These are phyloP conservation scores for Melopsittacus undulatus DNA, from an alignment of 2,797 vertebrate species.

Conservation along the genomic window DNA sequence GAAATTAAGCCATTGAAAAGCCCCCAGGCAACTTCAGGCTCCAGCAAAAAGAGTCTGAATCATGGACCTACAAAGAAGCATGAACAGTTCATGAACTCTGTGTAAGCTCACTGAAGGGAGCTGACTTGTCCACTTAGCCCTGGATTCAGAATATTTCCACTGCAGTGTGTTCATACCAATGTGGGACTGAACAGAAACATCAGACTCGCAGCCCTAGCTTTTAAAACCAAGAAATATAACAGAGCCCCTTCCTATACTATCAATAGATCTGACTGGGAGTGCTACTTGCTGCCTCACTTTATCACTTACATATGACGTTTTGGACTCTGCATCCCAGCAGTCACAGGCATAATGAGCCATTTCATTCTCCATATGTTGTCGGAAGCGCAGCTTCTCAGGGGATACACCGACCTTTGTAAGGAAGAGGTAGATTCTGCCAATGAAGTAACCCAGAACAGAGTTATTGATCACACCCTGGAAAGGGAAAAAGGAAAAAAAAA, in stretches of 20 bases:
- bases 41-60: neutral
- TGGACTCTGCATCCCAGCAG: slow-evolving; percentile 98
- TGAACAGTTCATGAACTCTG: neutral
- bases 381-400: slow-evolving; percentile 95
- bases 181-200: rapidly evolving
- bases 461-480: slow-evolving; percentile 95
- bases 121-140: neutral
- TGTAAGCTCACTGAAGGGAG: neutral
- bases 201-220: too few relatives aligned
- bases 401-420: slow-evolving; percentile 92
- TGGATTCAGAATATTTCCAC: neutral
- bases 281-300: neutral
- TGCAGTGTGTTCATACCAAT: neutral
- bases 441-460: slow-evolving; percentile 97
- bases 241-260: neutral
- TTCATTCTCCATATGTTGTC: slow-evolving; percentile 99
- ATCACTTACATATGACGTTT: slow-evolving; percentile 93
- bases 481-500: neutral
- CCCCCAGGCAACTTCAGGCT: neutral
- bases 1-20: neutral
- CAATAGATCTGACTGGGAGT: neutral
- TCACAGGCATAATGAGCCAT: slow-evolving; percentile 99
- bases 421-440: slow-evolving; percentile 99
- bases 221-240: neutral
- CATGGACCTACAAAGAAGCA: neutral